Evolutionary conservation across 1,140 invertebrate species (phyloP), one percentile per base, ranked within the genome.

Genomic region (Cardiocondyla obscurior): DNA sequence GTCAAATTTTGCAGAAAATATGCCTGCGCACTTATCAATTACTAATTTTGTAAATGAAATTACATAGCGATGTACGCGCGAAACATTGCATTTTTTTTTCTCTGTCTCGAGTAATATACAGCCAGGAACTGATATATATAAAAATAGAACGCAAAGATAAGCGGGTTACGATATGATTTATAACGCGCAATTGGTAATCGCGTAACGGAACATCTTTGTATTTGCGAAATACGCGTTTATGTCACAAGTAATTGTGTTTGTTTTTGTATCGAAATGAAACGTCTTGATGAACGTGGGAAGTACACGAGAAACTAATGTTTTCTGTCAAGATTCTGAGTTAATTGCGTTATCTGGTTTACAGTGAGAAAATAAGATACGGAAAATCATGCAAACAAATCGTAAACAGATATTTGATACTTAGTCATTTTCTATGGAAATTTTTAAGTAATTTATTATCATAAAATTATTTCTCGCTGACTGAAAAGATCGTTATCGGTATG

Each of bases 61-160:
- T 67, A 25, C 8, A 22, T 42, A 22, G 28, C 65, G 28, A 46
- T 28, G 19, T 7, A 69, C 30, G 33, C 42, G 51, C 44, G 53
- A 25, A 39, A 42, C 57, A 73, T 58, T 58, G 36, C 33, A 28
- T 10, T 30, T 22, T 4, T 22, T 4, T 62, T 12, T 62, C 33
- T 62, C 33, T 42, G 12, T 58, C 22, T 39, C 22, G 53, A 44
- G 22, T 36, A 19, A 19, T 73, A 12, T 49, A 19, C n/a, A 76
- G 67, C 51, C 53, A 60, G 42, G 19, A 81, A 70, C 42, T 62
- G 44, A 74, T 70, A 25, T 49, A 25, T 49, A 44, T 69, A 73
- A 46, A 73, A 83, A 65, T 49, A 49, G 60, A 86, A 55, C 62
- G 30, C n/a, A n/a, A 36, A 86, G 85, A 87, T 87, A 87, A 87